phyloP scores from a whole-genome alignment of 2,113 vertebrate genomes.

The Sterna hirundo region DNA sequence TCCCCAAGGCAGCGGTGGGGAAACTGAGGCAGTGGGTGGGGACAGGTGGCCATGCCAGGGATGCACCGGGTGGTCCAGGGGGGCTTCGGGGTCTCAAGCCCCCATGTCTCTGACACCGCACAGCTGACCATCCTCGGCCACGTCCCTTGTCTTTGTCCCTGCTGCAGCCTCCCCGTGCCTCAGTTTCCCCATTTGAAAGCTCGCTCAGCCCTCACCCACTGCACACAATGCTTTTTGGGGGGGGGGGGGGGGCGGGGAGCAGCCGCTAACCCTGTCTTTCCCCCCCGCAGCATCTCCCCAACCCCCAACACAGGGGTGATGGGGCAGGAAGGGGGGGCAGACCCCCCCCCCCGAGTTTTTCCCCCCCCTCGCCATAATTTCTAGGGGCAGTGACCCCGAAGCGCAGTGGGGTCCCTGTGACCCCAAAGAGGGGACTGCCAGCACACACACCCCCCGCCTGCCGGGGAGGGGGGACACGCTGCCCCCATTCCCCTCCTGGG shows the following conservation, averaged over 20 bases:
- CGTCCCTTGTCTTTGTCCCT: not conserved
- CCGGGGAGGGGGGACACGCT: too few species aligned
- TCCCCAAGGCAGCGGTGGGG: not conserved
- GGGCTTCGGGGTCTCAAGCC: not conserved
- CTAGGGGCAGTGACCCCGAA: not conserved
- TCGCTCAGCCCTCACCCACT: not conserved
- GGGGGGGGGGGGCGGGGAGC: too few species aligned
- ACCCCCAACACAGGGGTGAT: fast-evolving
- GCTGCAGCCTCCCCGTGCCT: not conserved
- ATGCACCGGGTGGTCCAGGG: not conserved
- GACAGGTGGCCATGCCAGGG: not conserved
- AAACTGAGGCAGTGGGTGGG: not conserved
- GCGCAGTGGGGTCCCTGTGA: not conserved
- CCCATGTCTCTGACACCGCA: fast-evolving
- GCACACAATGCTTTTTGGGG: not conserved
- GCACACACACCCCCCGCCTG: not conserved
- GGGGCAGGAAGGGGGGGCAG: not conserved
- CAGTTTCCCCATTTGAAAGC: not conserved
- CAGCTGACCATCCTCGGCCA: not conserved
- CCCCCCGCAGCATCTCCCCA: not conserved
- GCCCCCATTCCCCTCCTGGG: not conserved
- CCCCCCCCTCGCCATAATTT: too few species aligned
- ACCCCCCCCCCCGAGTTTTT: too few species aligned
- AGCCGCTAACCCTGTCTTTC: not conserved
- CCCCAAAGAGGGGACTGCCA: not conserved